Evolutionary conservation across 1,140 invertebrate genomes (phyloP).

Genomic region (Drosophila oshimai): DNA sequence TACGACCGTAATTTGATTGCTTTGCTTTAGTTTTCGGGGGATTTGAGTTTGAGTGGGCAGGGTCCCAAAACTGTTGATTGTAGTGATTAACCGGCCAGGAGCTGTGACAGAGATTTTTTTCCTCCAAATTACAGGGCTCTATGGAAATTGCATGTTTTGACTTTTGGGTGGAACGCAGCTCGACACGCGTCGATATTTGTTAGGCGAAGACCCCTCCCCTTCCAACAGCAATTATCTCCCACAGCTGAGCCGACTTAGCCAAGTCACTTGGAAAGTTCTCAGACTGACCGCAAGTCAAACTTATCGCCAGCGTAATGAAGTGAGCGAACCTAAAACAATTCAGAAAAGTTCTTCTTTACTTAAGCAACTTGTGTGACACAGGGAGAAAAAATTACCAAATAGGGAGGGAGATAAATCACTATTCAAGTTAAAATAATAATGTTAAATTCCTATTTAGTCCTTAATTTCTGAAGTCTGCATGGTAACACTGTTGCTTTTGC

Average conservation of each 20-base stretch:
- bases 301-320: conserved; percentile 53
- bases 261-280: conserved; percentile 65
- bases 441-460: not conserved
- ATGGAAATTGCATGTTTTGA: conserved; percentile 76
- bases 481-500: not conserved
- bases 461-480: not conserved
- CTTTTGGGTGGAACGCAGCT: conserved; percentile 26
- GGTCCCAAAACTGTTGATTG: conserved; percentile 68
- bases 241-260: conserved; percentile 72
- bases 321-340: conserved; percentile 43
- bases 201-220: not conserved
- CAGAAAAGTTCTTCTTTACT: conserved; percentile 22
- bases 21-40: conserved; percentile 25
- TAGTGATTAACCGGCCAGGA: conserved; percentile 69
- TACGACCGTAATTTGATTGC: conserved; percentile 71
- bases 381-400: not conserved
- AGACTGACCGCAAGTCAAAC: conserved; percentile 46
- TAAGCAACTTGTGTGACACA: not conserved
- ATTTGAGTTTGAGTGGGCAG: not conserved
- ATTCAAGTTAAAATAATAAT: too few species aligned
- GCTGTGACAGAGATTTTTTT: conserved; percentile 50
- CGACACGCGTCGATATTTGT: conserved; percentile 47
- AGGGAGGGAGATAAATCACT: too few species aligned
- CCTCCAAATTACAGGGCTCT: conserved; percentile 58
- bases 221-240: conserved; percentile 29